Evolutionary conservation across 2,888 invertebrate species (phyloP), one percentile per base, ranked within the genome.

Genomic region (Acanthococcus lagerstroemiae): DNA sequence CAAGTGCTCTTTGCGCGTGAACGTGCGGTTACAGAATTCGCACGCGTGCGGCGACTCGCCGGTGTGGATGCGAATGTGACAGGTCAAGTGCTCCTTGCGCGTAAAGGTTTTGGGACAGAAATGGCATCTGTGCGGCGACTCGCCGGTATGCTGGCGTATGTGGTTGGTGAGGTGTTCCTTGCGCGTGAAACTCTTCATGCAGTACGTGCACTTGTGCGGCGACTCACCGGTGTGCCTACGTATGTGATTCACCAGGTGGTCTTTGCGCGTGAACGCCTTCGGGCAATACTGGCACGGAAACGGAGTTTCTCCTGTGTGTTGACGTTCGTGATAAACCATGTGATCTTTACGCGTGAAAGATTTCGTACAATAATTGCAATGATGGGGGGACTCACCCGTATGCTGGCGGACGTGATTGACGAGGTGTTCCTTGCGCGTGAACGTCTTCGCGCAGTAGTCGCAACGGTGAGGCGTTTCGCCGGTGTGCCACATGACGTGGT

Each of bases 41-140:
- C 90, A 90, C 70, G 88, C 84, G 74, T 90, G 90, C 68, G 90
- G 90, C 71, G 90, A 89, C 77, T 90, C 90, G 73, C 90, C 90
- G 52, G 90, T 90, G 77, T 90, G 90, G 75, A 90, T 90, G 63
- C 90, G 82, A 75, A 90, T 87, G 78, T 90, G 90, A 65, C 71
- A 73, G 69, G 87, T 75, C 65, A 87, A 77, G 76, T 88, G 87
- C 75, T 87, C 87, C 75, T 87, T 87, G 71, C 87, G 81, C 1
- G 87, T 87, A 75, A 88, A 88, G 7, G 87, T 86, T 76, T 87
- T 87, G 37, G 86, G 85, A 75, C 87, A 87, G 76, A 86, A 86
- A 75, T 86, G 86, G 74, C 87, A 88, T 55, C 86, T 83, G 75
- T 87, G 87, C 17, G 87, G 87, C 1, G 87, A 87, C 76, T 87